phyloP scores from a whole-genome alignment of 2,113 vertebrate species.

The Catharus fuscescens region DNA sequence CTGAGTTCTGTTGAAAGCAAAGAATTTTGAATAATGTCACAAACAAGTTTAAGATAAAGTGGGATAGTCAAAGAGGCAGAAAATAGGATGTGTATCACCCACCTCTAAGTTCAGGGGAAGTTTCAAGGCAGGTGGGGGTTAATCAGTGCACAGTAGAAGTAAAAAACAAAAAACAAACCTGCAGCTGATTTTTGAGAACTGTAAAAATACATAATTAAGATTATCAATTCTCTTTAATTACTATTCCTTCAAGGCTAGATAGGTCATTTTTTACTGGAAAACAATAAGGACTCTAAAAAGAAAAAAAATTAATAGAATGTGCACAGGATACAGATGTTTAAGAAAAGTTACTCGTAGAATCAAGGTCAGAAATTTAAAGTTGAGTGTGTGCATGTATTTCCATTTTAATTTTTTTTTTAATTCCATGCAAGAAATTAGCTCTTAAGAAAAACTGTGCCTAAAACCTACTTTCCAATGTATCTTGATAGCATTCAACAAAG shows the following conservation, averaged over 20 bases:
- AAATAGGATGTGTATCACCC: not conserved
- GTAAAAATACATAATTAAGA: not conserved
- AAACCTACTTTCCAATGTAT: conserved; percentile 80
- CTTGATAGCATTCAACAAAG: conserved; percentile 84
- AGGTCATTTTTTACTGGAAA: not conserved
- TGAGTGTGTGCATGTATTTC: not conserved
- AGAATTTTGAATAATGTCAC: not conserved
- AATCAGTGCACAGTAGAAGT: not conserved
- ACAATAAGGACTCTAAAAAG: not conserved
- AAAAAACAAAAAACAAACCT: not conserved
- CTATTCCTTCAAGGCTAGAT: not conserved
- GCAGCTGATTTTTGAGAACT: not conserved
- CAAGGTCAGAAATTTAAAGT: not conserved
- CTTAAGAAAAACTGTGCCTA: not conserved
- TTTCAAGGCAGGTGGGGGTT: not conserved
- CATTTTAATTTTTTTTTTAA: not conserved
- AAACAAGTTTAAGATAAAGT: not conserved
- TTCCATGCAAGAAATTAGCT: not conserved
- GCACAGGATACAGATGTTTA: not conserved
- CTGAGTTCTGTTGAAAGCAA: conserved; percentile 74
- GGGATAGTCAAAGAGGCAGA: not conserved
- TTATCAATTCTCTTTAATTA: not conserved
- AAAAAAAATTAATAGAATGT: not conserved
- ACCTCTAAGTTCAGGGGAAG: not conserved
- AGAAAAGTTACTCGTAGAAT: not conserved